Evolutionary conservation across 2,888 invertebrate genomes (phyloP).

Genomic region (Drymonia ruficornis): DNA sequence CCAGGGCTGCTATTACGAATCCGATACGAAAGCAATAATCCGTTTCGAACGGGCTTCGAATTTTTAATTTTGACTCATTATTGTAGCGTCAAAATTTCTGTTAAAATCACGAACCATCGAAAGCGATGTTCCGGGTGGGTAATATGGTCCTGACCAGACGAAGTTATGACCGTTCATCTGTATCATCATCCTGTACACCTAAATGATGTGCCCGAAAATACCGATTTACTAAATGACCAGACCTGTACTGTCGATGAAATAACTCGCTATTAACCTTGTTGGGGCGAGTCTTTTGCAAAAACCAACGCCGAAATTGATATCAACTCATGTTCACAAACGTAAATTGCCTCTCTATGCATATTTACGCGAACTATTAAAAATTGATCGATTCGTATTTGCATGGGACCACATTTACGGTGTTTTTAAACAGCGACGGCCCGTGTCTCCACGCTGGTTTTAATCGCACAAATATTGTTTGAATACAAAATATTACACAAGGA

Average conservation of each 20-base stretch:
- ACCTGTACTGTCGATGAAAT: slow-evolving; percentile 35
- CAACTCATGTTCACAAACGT: slow-evolving; percentile 59
- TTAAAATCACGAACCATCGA: too few relatives aligned
- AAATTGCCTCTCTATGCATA: slow-evolving; percentile 63
- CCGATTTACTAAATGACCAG: slow-evolving; percentile 28
- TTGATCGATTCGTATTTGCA: slow-evolving; percentile 57
- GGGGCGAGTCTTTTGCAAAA: slow-evolving; percentile 58
- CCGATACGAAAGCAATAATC: too few relatives aligned
- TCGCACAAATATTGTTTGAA: neutral
- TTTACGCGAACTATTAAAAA: slow-evolving; percentile 64
- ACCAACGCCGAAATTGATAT: slow-evolving; percentile 61
- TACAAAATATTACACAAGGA: neutral
- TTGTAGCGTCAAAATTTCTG: too few relatives aligned
- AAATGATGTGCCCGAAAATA: slow-evolving; percentile 34
- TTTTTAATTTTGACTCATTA: too few relatives aligned
- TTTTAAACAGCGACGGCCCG: slow-evolving; percentile 33
- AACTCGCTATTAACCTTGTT: slow-evolving; percentile 54
- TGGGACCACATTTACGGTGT: slow-evolving; percentile 46
- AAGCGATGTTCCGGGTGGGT: too few relatives aligned
- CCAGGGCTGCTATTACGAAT: too few relatives aligned
- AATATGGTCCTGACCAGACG: too few relatives aligned
- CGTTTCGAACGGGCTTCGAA: too few relatives aligned
- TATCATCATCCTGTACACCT: too few relatives aligned
- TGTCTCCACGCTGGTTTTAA: neutral
- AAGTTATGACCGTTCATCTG: too few relatives aligned